Base-by-base conservation (phyloP, 1,140 invertebrate genomes). In the Drosophila oshimai region DNA sequence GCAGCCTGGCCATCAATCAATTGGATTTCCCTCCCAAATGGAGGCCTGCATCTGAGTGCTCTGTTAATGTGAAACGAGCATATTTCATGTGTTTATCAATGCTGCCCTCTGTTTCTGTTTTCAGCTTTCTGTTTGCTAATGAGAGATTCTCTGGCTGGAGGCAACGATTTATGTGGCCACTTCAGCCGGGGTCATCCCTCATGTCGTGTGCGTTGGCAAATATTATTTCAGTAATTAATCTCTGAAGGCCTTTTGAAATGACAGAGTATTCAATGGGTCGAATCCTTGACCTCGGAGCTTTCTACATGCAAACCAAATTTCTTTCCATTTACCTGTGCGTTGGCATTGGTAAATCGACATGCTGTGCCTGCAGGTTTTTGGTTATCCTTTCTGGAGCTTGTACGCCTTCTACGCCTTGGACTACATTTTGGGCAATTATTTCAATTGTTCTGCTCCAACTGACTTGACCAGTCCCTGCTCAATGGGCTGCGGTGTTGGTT, bases 221-320 rank as follows among this genome's bases (percentile, higher is more conserved):
- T 83, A 76, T 81, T 83, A 51, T 55, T 33, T 28, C 17, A 42
- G 57, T 74, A 81, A 81, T 81, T 81, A 72, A 61, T n/a, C n/a
- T n/a, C n/a, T n/a, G n/a, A n/a, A n/a, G n/a, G n/a, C n/a, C n/a
- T n/a, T n/a, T n/a, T n/a, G n/a, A n/a, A 42, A 26, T 39, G 33
- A 18, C 61, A 33, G 26, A 50, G 33, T 12, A 65, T 49, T 36
- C 6, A 18, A 15, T 39, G 20, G 36, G 34, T 65, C 61, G 46
- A 55, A 31, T 13, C 36, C 6, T 26, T 9, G 36, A 15, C 26
- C 55, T 9, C 5, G 1, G 4, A 17, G 26, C 15, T 18, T 42
- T 15, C 41, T 18, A 26, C 18, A 58, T 18, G 18, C 18, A 58
- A 42, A 26, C 57, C 36, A 6, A 29, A 54, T 44, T 44, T 37